phyloP scores from a whole-genome alignment of 2,888 invertebrate species.

The Acrobasis suavella region DNA sequence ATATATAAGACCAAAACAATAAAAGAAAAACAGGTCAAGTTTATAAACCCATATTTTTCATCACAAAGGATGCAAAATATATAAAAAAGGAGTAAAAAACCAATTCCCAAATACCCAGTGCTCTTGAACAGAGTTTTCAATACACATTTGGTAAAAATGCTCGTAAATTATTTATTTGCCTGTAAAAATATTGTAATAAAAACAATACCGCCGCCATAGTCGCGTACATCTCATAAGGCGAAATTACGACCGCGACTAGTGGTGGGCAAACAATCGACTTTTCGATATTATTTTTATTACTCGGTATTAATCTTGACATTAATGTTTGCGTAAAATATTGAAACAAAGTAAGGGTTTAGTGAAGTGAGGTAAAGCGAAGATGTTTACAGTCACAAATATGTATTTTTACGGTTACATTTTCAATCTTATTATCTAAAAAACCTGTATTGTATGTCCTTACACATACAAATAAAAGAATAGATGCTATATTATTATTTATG shows the following conservation, averaged over 20 bases:
- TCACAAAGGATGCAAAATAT: slow-evolving; percentile 10
- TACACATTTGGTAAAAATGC: slow-evolving; percentile 37
- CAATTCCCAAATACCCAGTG: slow-evolving; percentile 12
- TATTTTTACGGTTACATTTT: too few species aligned
- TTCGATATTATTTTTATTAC: not conserved
- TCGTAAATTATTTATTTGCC: slow-evolving; percentile 59
- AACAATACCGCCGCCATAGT: slow-evolving; percentile 47
- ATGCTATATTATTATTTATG: too few species aligned
- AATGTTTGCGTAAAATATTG: not conserved
- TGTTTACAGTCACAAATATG: not conserved
- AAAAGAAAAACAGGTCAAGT: slow-evolving; percentile 16
- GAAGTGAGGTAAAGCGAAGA: too few species aligned
- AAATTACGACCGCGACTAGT: slow-evolving; percentile 38
- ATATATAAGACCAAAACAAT: not conserved
- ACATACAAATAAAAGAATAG: too few species aligned
- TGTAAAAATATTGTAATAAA: slow-evolving; percentile 53
- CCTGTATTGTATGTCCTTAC: too few species aligned
- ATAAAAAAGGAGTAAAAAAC: slow-evolving; percentile 14
- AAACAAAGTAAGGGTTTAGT: too few species aligned
- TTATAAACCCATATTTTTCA: slow-evolving; percentile 26
- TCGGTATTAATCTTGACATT: not conserved
- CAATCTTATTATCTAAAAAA: too few species aligned
- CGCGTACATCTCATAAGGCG: slow-evolving; percentile 45
- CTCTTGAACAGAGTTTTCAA: slow-evolving; percentile 36
- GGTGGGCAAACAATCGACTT: slow-evolving; percentile 25